Percentiles rank a stretch among this genome's conserved stretches.
phyloP scores from a whole-genome alignment of 1,140 invertebrate species.

The Drosophila neocordata region DNA sequence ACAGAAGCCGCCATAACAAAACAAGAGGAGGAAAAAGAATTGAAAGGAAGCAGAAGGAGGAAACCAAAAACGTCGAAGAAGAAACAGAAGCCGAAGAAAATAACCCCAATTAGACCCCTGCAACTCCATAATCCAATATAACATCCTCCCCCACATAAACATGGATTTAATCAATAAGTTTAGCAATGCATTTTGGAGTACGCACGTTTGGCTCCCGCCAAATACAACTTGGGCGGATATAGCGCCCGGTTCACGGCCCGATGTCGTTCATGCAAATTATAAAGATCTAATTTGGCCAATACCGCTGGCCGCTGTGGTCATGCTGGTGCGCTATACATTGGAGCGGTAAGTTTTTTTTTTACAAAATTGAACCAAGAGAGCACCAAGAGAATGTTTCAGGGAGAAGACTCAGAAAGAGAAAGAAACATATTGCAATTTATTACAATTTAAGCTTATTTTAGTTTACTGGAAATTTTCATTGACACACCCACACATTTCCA shows the following conservation, averaged over 20 bases:
- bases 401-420: neutral
- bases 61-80: neutral
- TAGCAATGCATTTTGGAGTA: constrained; percentile 89
- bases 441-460: constrained; percentile 3
- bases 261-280: constrained; percentile 91
- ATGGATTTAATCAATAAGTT: constrained; percentile 75
- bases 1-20: neutral
- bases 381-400: neutral
- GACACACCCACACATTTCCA: constrained; percentile 1
- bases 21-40: neutral
- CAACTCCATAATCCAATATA: neutral
- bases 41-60: neutral
- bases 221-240: constrained; percentile 95
- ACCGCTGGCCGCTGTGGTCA: constrained; percentile 90
- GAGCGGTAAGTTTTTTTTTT: constrained; percentile 87
- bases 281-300: constrained; percentile 92
- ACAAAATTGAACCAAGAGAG: neutral
- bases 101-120: constrained; percentile 2
- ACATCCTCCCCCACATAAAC: constrained; percentile 11
- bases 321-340: constrained; percentile 89
- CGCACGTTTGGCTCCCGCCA: constrained; percentile 93
- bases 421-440: neutral
- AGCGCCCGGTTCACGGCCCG: constrained; percentile 88
- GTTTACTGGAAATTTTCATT: constrained; percentile 46
- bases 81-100: neutral